These are phyloP conservation scores for Cerceris ruficornis DNA, from an alignment of 2,888 invertebrate genomes.

Conservation along the genomic window DNA sequence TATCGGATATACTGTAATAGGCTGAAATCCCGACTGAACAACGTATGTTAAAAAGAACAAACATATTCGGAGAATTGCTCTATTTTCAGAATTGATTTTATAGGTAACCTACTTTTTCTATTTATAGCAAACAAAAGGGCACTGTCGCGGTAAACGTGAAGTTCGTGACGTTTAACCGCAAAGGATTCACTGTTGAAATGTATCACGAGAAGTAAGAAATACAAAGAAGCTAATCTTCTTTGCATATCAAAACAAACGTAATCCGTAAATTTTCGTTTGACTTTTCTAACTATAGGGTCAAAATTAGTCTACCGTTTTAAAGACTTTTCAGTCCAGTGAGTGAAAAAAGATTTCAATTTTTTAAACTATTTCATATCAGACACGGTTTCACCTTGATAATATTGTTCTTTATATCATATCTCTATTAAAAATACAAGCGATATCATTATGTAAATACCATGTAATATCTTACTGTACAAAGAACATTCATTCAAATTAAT, in stretches of 20 bases:
- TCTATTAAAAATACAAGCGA: too few species aligned
- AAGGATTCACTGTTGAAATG: conserved; percentile 16
- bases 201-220: background rate
- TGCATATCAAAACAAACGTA: background rate
- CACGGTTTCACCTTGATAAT: too few species aligned
- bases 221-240: background rate
- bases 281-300: too few species aligned
- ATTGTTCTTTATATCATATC: too few species aligned
- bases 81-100: conserved; percentile 71
- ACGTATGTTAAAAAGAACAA: conserved; percentile 9
- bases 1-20: background rate
- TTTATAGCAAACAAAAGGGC: conserved; percentile 69
- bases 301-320: too few species aligned
- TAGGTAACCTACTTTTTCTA: conserved; percentile 72
- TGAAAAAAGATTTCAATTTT: too few species aligned
- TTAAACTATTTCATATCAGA: too few species aligned
- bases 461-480: background rate
- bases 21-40: background rate
- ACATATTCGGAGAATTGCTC: conserved; percentile 43
- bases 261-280: too few species aligned
- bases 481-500: background rate
- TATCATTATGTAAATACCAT: background rate
- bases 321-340: too few species aligned
- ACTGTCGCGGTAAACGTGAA: conserved; percentile 36
- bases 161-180: conserved; percentile 51